Evolutionary conservation across 64 coral and sea anemone species (phyloP).

Genomic region (Stylophora pistillata): DNA sequence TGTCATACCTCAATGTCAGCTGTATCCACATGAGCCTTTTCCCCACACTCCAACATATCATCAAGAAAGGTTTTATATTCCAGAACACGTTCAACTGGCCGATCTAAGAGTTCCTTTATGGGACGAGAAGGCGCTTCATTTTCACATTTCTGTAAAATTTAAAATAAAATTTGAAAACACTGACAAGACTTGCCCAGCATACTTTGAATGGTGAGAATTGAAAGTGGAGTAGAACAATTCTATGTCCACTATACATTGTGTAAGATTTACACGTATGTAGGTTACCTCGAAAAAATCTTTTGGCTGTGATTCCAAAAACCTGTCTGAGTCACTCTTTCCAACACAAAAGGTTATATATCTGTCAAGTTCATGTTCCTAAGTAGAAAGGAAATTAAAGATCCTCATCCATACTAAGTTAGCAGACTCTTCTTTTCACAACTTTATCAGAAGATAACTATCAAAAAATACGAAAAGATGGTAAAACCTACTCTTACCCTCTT

Average conservation of each 20-base stretch:
- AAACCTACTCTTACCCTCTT: slow-evolving; percentile 41
- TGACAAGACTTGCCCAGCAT: neutral
- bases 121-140: slow-evolving; percentile 39
- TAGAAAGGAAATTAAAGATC: neutral
- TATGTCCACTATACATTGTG: neutral
- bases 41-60: slow-evolving; percentile 41
- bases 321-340: slow-evolving; percentile 77
- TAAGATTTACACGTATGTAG: neutral
- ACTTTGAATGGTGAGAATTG: too few species aligned
- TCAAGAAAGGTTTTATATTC: slow-evolving; percentile 48
- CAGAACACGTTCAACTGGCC: slow-evolving; percentile 56
- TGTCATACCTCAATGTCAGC: slow-evolving; percentile 44
- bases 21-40: slow-evolving; percentile 51
- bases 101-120: slow-evolving; percentile 32
- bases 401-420: neutral
- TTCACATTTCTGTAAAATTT: slow-evolving; percentile 22
- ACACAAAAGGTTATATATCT: slow-evolving; percentile 80
- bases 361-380: slow-evolving; percentile 79
- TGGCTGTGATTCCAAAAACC: slow-evolving; percentile 49
- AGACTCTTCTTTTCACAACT: neutral
- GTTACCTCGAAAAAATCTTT: slow-evolving; percentile 76
- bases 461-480: neutral
- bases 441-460: neutral
- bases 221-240: neutral
- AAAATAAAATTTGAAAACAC: neutral